phyloP scores from a whole-genome alignment of 2,797 vertebrate genomes.

The Tarsius wallacei region DNA sequence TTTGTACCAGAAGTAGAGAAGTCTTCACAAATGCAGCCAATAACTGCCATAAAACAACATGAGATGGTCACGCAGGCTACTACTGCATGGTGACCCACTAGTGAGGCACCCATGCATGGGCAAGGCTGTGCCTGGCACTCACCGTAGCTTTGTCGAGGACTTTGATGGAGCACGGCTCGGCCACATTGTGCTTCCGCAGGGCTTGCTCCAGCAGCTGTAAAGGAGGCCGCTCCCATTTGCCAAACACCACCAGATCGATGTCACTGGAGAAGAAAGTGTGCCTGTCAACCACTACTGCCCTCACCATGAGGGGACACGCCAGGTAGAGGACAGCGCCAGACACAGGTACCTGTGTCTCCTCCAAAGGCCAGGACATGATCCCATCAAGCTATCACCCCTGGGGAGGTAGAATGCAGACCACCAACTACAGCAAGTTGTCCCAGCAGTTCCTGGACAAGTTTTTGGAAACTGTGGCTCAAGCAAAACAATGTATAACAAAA shows the following conservation, averaged over 20 bases:
- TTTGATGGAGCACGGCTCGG: constrained; percentile 98
- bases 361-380: rapidly evolving
- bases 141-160: constrained; percentile 99
- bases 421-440: background rate
- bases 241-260: constrained; percentile 99
- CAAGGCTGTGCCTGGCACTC: constrained; percentile 84
- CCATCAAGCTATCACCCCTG: rapidly evolving
- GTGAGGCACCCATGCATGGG: rapidly evolving
- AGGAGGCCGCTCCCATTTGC: constrained; percentile 98
- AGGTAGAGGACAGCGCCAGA: rapidly evolving
- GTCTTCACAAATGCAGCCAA: background rate
- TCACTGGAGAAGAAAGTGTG: constrained; percentile 92
- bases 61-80: rapidly evolving
- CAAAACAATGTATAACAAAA: background rate
- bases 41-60: rapidly evolving
- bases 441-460: background rate
- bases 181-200: constrained; percentile 96
- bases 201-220: constrained; percentile 97
- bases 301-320: rapidly evolving
- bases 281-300: background rate
- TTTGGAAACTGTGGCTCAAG: background rate
- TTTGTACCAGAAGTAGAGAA: background rate
- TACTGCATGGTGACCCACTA: rapidly evolving
- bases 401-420: background rate
- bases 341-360: rapidly evolving